Base-by-base conservation (phyloP, 2,797 vertebrate genomes). In the Melanotaenia parkinsoni region DNA sequence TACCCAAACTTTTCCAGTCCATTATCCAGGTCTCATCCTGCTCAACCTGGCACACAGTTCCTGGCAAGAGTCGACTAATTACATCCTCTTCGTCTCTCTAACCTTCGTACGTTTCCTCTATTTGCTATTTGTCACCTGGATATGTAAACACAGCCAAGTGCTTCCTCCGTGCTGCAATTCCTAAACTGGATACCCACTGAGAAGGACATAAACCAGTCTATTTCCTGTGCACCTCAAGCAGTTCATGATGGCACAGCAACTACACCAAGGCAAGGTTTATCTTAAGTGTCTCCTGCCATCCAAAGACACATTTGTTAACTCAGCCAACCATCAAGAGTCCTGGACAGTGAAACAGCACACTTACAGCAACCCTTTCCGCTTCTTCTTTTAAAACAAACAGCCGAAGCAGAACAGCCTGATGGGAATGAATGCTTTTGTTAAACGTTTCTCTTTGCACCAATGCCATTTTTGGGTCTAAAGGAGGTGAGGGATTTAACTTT, bases 261-360 rank as follows among this genome's bases (percentile, higher is more conserved):
- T 63, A n/a, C 66, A 64, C 40, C 0, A 1, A 57, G 76, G 78
- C 63, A 65, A 59, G 76, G 82, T 89, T 89, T 90, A 89, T 80
- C 81, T 70, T 14, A 84, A 88, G 77, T 88, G 88, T 87, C 88
- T 90, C 88, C 87, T 87, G 76, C 87, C 78, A 74, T 71, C 83
- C 35, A 2, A 37, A 24, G 28, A 82, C 8, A 9, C 86, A 88
- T 91, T 86, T 35, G 81, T 90, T 82, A 88, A 73, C 66, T 81
- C 86, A 61, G 69, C 79, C 83, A 68, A 90, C 74, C 89, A 81
- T 88, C 82, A 84, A 83, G 70, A 70, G 73, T 62, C 53, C 60
- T 18, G 11, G 72, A 74, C 72, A 5, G 22, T 40, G 70, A 63
- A 79, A 14, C 59, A 20, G 67, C 58, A 16, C 80, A 53, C 74